Conservation (phyloP, 92 coral and sea anemone genomes). For the Paragorgia papillata region DNA sequence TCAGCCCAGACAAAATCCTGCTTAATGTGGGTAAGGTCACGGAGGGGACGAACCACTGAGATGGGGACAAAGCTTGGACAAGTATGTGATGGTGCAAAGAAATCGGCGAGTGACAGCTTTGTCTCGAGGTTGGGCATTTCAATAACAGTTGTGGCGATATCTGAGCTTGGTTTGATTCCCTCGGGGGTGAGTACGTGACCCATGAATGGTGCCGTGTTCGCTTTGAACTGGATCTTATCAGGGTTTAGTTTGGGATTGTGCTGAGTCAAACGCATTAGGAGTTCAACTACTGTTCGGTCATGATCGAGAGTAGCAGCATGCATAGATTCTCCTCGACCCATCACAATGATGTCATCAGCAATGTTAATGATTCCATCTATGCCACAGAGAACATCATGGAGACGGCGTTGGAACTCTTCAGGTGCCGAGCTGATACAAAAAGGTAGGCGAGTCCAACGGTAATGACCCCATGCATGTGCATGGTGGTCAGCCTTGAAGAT, state of each 20-base stretch:
- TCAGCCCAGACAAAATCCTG: conserved; percentile 58
- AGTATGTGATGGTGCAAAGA: conserved; percentile 55
- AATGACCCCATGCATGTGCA: conserved; percentile 66
- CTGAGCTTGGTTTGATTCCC: conserved; percentile 47
- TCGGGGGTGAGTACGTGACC: conserved; percentile 54
- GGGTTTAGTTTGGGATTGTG: conserved; percentile 70
- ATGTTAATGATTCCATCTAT: conserved; percentile 55
- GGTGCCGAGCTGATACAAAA: conserved; percentile 64
- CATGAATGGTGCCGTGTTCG: conserved; percentile 56
- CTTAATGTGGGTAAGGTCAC: too few species aligned
- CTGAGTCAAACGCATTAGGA: conserved; percentile 47
- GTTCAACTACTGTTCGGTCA: conserved; percentile 45
- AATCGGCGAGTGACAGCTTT: conserved; percentile 58
- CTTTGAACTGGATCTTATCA: conserved; percentile 56
- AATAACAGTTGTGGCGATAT: conserved; percentile 39
- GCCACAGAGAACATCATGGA: conserved; percentile 60
- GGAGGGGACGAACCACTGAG: too few species aligned
- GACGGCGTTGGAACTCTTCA: conserved; percentile 58
- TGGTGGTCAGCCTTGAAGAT: conserved; percentile 57
- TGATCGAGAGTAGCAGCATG: conserved; percentile 48
- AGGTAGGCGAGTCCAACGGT: conserved; percentile 65
- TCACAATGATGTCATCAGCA: conserved; percentile 65
- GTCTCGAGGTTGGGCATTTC: conserved; percentile 67
- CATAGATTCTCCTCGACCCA: conserved; percentile 51
- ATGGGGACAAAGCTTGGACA: conserved; percentile 58